Conservation (phyloP, 2,113 vertebrate species). For the Festucalex cinctus region DNA sequence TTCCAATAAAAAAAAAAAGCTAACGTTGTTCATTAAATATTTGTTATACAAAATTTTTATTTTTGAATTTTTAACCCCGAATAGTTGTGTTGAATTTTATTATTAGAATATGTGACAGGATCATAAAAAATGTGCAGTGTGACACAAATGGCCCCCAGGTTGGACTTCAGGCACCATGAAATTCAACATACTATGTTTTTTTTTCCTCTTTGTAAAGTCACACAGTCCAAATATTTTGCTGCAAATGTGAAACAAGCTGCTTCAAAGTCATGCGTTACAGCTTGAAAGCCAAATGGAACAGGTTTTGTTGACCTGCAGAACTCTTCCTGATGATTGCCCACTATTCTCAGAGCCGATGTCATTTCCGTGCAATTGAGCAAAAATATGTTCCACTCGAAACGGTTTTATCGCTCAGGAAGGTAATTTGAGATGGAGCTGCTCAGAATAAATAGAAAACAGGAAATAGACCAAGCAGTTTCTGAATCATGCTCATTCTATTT, state of each 20-base stretch:
- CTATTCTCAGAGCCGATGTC: background rate
- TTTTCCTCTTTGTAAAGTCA: too few relatives aligned
- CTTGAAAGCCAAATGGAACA: background rate
- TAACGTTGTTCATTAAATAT: too few relatives aligned
- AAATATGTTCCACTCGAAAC: background rate
- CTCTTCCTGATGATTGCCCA: background rate
- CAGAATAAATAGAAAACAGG: slow-evolving; percentile 7
- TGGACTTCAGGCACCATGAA: too few relatives aligned
- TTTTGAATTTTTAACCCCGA: too few relatives aligned
- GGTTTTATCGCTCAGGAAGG: slow-evolving; percentile 3
- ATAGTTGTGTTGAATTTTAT: background rate
- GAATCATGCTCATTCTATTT: slow-evolving; percentile 4
- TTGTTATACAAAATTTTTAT: too few relatives aligned
- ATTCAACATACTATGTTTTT: too few relatives aligned
- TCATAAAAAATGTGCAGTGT: background rate
- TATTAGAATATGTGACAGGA: background rate
- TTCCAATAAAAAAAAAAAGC: too few relatives aligned
- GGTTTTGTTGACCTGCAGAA: background rate
- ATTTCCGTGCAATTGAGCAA: slow-evolving; percentile 4
- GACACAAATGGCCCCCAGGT: too few relatives aligned
- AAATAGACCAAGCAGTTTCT: slow-evolving; percentile 1
- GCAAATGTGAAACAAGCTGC: background rate
- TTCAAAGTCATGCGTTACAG: slow-evolving; percentile 1
- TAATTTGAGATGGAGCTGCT: slow-evolving; percentile 5
- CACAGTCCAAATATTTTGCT: background rate